Evolutionary conservation across 1,140 invertebrate species (phyloP).

Genomic region (Caligus rogercresseyi): DNA sequence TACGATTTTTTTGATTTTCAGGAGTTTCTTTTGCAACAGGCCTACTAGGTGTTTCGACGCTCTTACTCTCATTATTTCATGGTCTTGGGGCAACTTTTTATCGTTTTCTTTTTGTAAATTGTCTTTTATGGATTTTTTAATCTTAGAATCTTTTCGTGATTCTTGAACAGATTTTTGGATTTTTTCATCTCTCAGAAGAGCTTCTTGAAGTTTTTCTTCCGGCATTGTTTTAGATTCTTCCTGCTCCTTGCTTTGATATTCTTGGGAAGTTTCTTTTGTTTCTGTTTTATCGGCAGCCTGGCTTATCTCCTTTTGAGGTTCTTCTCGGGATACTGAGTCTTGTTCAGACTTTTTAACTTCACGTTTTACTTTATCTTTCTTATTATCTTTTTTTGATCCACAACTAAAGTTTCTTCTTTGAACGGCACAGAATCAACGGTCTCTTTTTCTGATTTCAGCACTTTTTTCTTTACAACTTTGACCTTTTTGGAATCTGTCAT

Average conservation of each 20-base stretch:
- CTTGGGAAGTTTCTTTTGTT: constrained; percentile 26
- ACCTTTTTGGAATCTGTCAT: too few relatives aligned
- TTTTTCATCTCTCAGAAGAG: constrained; percentile 28
- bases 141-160: too few relatives aligned
- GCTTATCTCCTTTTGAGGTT: not conserved
- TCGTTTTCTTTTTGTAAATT: not conserved
- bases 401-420: not conserved
- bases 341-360: not conserved
- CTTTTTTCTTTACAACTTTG: not conserved
- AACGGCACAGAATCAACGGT: too few relatives aligned
- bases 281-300: constrained; percentile 30
- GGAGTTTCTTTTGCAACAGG: not conserved
- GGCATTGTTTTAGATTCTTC: constrained; percentile 24
- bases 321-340: not conserved
- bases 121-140: not conserved
- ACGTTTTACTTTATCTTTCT: not conserved
- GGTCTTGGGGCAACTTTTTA: not conserved
- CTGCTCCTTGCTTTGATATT: constrained; percentile 24
- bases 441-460: not conserved
- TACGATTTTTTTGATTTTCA: not conserved
- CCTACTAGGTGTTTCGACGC: too few relatives aligned
- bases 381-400: not conserved
- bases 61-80: too few relatives aligned
- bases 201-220: constrained; percentile 26
- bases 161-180: constrained; percentile 23